These are phyloP conservation scores for Meteorus colon DNA, from an alignment of 2,888 invertebrate genomes.

Conservation along the genomic window DNA sequence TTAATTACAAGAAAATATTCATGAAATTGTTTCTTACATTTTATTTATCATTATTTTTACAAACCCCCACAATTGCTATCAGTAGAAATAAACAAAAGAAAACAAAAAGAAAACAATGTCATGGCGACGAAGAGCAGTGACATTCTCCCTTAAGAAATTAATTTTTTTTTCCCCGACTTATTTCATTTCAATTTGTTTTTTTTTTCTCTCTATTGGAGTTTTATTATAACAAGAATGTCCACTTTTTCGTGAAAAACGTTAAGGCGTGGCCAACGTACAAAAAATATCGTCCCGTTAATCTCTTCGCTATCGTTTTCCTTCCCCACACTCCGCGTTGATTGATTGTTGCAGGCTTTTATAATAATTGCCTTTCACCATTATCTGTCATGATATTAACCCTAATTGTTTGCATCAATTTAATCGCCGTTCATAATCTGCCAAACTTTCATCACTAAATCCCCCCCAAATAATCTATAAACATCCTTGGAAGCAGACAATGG, in stretches of 20 bases:
- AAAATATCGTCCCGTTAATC: conserved; percentile 38
- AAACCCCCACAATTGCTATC: too few species aligned
- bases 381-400: conserved; percentile 59
- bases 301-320: conserved; percentile 33
- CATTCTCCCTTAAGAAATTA: too few species aligned
- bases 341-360: conserved; percentile 69
- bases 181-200: neutral
- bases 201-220: neutral
- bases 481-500: neutral
- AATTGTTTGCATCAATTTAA: conserved; percentile 63
- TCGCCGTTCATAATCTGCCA: conserved; percentile 1
- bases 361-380: conserved; percentile 66
- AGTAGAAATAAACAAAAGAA: too few species aligned
- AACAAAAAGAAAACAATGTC: too few species aligned
- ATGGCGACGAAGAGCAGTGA: too few species aligned
- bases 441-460: neutral
- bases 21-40: too few species aligned
- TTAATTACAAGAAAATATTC: too few species aligned
- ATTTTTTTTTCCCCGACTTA: too few species aligned
- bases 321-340: conserved; percentile 61
- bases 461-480: neutral
- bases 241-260: conserved; percentile 28
- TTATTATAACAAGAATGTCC: conserved; percentile 24
- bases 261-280: conserved; percentile 36
- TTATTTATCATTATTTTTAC: too few species aligned